These are phyloP conservation scores for Theretra japonica DNA, from an alignment of 2,888 invertebrate genomes.

Conservation along the genomic window DNA sequence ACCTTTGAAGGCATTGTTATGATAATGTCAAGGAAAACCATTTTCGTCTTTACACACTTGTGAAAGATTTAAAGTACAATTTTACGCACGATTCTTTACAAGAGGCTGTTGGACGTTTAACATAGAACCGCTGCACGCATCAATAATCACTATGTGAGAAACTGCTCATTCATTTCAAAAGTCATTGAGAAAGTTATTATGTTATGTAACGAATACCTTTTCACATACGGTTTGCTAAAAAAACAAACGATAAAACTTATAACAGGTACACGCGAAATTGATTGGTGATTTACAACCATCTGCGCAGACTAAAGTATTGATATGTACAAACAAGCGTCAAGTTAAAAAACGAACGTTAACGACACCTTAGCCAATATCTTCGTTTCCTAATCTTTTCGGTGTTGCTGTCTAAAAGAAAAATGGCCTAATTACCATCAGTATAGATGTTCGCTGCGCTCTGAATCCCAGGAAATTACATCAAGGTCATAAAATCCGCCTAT, in stretches of 20 bases:
- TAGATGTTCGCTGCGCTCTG: too few relatives aligned
- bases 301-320: not conserved
- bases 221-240: not conserved
- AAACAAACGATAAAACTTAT: not conserved
- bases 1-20: constrained; percentile 35
- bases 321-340: too few relatives aligned
- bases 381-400: too few relatives aligned
- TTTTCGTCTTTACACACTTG: not conserved
- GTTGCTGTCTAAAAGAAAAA: too few relatives aligned
- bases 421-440: too few relatives aligned
- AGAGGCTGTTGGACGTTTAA: not conserved
- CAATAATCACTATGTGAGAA: not conserved
- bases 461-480: too few relatives aligned
- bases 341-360: too few relatives aligned
- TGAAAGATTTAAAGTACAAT: not conserved
- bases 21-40: constrained; percentile 65
- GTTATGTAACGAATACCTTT: not conserved
- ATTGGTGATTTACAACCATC: not conserved
- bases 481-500: too few relatives aligned
- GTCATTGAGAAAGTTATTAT: constrained; percentile 1
- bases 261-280: not conserved
- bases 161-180: constrained; percentile 3
- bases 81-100: not conserved
- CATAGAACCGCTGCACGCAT: not conserved
- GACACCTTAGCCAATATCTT: too few relatives aligned